phyloP scores from a whole-genome alignment of 2,113 vertebrate species.

The Proteles cristata region DNA sequence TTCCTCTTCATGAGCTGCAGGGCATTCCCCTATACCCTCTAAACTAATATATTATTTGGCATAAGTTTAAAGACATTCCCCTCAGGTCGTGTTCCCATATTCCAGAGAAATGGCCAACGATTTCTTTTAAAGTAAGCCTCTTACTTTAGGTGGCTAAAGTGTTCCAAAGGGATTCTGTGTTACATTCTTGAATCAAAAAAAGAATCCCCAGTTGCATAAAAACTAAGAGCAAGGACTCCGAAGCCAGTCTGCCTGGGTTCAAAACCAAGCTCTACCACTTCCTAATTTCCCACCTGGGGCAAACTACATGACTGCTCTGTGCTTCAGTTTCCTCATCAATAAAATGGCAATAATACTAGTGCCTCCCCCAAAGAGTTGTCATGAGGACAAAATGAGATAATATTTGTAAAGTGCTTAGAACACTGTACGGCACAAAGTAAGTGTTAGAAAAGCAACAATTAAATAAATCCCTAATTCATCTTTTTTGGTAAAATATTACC shows the following conservation, averaged over 20 bases:
- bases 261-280: background rate
- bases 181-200: background rate
- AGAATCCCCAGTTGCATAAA: background rate
- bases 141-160: background rate
- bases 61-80: background rate
- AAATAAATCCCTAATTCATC: background rate
- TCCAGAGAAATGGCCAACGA: background rate
- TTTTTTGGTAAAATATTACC: background rate
- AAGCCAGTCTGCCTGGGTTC: background rate
- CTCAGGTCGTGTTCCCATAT: conserved; percentile 3
- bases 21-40: background rate
- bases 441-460: background rate
- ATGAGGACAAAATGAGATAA: background rate
- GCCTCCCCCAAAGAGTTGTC: background rate
- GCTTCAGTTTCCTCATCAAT: background rate
- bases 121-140: background rate
- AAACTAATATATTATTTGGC: background rate
- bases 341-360: background rate
- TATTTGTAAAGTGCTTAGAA: conserved; percentile 1
- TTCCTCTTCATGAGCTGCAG: background rate
- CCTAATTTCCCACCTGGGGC: background rate
- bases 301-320: background rate
- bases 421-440: background rate
- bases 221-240: background rate
- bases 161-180: background rate